Percentiles rank a stretch among this genome's conserved stretches.
phyloP scores from a whole-genome alignment of 2,888 invertebrate genomes.

The Pogonocherus hispidulus region DNA sequence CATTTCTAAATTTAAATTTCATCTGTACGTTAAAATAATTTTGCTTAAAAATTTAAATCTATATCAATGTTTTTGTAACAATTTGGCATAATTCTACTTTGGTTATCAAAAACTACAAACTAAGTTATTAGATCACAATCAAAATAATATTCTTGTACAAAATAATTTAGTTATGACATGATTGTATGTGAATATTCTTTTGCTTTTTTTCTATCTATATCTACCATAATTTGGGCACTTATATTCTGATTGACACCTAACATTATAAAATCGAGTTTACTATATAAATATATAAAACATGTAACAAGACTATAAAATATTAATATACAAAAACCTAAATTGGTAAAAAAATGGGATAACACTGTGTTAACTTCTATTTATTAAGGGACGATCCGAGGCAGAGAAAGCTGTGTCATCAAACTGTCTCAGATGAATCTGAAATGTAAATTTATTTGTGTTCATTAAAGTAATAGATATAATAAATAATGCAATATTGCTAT shows the following conservation, averaged over 20 bases:
- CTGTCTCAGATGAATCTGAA: slow-evolving; percentile 80
- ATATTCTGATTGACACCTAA: not conserved
- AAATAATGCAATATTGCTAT: not conserved
- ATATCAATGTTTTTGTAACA: too few species aligned
- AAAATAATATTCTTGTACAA: too few species aligned
- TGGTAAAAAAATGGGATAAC: slow-evolving; percentile 10
- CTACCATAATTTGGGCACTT: too few species aligned
- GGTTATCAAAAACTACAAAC: too few species aligned
- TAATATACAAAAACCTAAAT: not conserved
- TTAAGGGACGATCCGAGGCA: slow-evolving; percentile 72
- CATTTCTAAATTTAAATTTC: too few species aligned
- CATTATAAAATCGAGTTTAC: not conserved
- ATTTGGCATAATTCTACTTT: too few species aligned
- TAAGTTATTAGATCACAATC: too few species aligned
- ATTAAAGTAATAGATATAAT: not conserved
- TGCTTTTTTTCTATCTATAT: too few species aligned
- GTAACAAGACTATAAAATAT: slow-evolving; percentile 31
- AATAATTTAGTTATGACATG: too few species aligned
- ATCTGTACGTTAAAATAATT: too few species aligned
- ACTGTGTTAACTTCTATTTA: slow-evolving; percentile 51
- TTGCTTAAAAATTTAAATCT: too few species aligned
- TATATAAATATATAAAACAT: slow-evolving; percentile 31
- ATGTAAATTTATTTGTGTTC: slow-evolving; percentile 47
- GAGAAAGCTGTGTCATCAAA: slow-evolving; percentile 76
- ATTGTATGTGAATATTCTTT: too few species aligned